Percentiles rank a stretch among this genome's conserved stretches.
Conservation (phyloP, 2,888 invertebrate genomes). For the Chloromyia formosa region DNA sequence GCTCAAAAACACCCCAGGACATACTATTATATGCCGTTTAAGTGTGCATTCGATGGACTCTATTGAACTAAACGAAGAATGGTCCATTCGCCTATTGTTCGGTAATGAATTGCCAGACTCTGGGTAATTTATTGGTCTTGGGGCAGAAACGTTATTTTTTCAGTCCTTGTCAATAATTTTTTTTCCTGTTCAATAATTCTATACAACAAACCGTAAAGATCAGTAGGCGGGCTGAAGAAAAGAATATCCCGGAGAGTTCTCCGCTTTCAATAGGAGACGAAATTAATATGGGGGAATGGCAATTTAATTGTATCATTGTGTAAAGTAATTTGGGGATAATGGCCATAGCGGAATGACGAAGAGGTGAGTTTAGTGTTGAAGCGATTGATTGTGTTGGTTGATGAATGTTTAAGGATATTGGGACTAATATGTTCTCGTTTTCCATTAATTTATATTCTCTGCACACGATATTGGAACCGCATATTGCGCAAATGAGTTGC, state of each 20-base stretch:
- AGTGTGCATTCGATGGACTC: conserved; percentile 30
- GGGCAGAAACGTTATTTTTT: background rate
- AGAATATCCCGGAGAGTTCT: conserved; percentile 24
- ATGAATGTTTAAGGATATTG: background rate
- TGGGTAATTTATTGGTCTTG: conserved; percentile 32
- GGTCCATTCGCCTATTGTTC: conserved; percentile 32
- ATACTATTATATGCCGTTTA: conserved; percentile 29
- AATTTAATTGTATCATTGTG: conserved; percentile 38
- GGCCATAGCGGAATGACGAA: conserved; percentile 8
- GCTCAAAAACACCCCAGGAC: conserved; percentile 10
- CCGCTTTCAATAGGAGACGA: conserved; percentile 6
- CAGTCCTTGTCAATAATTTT: background rate
- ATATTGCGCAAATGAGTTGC: too few species aligned
- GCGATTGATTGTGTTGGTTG: background rate
- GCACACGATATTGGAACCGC: too few species aligned
- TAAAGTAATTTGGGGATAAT: conserved; percentile 32
- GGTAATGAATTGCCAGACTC: conserved; percentile 38
- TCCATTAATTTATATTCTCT: too few species aligned
- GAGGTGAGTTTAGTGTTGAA: background rate
- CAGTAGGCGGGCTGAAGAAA: background rate
- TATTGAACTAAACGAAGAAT: conserved; percentile 36
- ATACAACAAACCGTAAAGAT: background rate
- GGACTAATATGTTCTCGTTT: too few species aligned
- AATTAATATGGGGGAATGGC: conserved; percentile 27
- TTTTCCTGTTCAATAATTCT: background rate